Evolutionary conservation across 2,888 invertebrate species (phyloP).

Genomic region (Hymenopus coronatus): DNA sequence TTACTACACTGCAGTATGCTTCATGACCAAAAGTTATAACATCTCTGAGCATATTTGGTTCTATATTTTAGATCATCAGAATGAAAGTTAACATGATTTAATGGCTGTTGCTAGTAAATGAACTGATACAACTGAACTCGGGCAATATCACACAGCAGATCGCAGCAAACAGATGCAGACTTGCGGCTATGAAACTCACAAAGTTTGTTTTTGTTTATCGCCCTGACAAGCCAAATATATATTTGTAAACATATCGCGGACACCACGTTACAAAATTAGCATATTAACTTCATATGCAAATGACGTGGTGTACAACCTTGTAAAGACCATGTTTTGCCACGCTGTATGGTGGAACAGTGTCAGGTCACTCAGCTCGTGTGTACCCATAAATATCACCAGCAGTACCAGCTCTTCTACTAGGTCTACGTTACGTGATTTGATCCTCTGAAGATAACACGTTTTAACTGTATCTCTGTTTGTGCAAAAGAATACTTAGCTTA

Average conservation of each 20-base stretch:
- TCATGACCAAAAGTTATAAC: no score
- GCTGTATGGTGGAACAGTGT: neutral
- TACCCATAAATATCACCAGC: neutral
- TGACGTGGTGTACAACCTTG: neutral
- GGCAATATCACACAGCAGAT: neutral
- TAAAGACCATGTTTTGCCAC: neutral
- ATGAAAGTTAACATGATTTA: no score
- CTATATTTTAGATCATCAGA: no score
- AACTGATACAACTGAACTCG: neutral
- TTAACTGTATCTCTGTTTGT: no score
- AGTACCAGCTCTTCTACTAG: neutral
- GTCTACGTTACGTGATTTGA: no score
- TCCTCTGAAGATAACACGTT: no score
- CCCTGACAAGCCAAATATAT: neutral
- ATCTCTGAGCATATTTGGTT: no score
- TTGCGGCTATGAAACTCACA: neutral
- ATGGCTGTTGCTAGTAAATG: no score
- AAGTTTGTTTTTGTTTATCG: neutral
- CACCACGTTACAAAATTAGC: neutral
- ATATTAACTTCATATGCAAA: neutral
- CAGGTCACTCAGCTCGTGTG: neutral
- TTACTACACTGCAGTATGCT: no score
- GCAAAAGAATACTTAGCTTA: no score
- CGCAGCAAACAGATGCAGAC: neutral
- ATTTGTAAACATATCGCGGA: neutral